Conservation (phyloP, 2,797 vertebrate species). For the Trichosurus vulpecula region DNA sequence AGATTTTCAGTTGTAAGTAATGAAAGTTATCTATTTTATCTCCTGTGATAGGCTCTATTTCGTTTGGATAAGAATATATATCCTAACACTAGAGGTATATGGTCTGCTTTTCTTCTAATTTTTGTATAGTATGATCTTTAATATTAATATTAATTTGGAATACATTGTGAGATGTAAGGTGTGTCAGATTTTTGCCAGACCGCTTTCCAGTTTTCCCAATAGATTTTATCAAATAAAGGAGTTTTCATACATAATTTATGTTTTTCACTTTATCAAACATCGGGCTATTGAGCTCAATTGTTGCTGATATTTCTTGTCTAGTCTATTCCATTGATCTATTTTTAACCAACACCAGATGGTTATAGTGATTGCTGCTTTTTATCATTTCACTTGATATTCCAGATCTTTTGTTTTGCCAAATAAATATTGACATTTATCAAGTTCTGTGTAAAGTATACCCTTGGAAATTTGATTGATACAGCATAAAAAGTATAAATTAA, state of each 20-base stretch:
- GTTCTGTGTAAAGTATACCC: background rate
- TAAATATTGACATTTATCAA: background rate
- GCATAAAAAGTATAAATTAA: background rate
- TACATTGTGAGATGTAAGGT: background rate
- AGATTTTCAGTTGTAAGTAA: background rate
- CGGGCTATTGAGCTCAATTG: background rate
- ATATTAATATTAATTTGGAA: background rate
- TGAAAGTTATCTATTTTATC: background rate
- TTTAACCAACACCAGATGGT: background rate
- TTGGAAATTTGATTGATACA: background rate
- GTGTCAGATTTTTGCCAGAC: background rate
- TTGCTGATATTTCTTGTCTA: background rate
- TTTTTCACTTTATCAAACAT: background rate
- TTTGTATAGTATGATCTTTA: background rate
- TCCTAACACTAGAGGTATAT: background rate
- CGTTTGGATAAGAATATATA: background rate
- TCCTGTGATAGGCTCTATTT: background rate
- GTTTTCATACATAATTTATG: background rate
- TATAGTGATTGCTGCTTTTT: background rate
- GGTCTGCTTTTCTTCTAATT: background rate
- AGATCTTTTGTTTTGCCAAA: background rate
- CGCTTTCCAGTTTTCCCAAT: background rate
- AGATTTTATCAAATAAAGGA: background rate
- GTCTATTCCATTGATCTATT: background rate
- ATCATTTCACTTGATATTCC: background rate